These are phyloP conservation scores for Megalurothrips usitatus DNA, from an alignment of 2,888 invertebrate genomes.

Conservation along the genomic window DNA sequence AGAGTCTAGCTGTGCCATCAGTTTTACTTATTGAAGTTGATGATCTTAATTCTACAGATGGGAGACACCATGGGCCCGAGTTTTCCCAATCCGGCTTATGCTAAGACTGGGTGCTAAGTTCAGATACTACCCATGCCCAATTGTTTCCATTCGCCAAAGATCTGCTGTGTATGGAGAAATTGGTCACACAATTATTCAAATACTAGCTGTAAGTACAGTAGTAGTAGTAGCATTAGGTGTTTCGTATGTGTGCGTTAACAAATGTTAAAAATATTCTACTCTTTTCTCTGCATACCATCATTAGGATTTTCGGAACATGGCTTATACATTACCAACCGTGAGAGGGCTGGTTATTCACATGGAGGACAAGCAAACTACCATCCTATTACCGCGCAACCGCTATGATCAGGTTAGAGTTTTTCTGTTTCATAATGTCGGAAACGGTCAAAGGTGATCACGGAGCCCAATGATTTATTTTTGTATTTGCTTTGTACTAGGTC, in stretches of 20 bases:
- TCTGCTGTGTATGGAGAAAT: conserved; percentile 79
- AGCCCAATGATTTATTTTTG: not conserved
- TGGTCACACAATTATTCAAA: conserved; percentile 82
- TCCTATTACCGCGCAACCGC: conserved; percentile 70
- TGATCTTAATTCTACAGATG: conserved; percentile 47
- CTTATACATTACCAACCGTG: conserved; percentile 72
- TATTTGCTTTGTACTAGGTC: conserved; percentile 47
- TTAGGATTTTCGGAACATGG: conserved; percentile 75
- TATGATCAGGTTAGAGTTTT: conserved; percentile 54
- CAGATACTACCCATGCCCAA: conserved; percentile 78
- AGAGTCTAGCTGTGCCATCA: not conserved
- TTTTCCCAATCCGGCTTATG: conserved; percentile 68
- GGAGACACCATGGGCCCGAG: conserved; percentile 79
- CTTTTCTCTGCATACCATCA: conserved; percentile 38
- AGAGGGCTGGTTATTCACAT: conserved; percentile 74
- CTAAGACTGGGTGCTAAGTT: conserved; percentile 78
- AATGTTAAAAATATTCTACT: conserved; percentile 9
- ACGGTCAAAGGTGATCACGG: too few relatives aligned
- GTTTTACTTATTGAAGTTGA: conserved; percentile 9
- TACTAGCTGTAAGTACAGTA: conserved; percentile 67
- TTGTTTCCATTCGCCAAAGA: conserved; percentile 70
- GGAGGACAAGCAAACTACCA: conserved; percentile 72
- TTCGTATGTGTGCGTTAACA: not conserved
- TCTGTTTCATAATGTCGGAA: not conserved
- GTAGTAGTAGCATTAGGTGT: conserved; percentile 36